Conservation (phyloP, 2,797 vertebrate species). For the Otus scops region DNA sequence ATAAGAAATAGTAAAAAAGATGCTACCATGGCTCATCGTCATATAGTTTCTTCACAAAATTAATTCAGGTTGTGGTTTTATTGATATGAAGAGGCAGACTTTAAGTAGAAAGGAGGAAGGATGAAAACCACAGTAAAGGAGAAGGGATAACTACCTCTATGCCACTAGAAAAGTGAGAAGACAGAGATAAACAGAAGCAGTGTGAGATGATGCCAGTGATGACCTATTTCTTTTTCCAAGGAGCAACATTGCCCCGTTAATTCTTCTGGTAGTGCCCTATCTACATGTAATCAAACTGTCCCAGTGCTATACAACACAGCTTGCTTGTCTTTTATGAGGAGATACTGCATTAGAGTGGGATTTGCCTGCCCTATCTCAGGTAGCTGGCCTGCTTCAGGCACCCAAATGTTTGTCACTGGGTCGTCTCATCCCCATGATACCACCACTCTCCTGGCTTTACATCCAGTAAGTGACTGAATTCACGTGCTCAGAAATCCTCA, state of each 20-base stretch:
- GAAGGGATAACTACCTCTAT: background rate
- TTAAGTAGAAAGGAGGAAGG: background rate
- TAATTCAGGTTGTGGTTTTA: background rate
- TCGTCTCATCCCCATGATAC: background rate
- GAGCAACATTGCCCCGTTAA: background rate
- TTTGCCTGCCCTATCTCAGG: background rate
- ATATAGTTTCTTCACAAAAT: background rate
- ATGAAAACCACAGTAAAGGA: conserved; percentile 13
- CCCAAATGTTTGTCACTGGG: background rate
- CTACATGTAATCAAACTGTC: background rate
- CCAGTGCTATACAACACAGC: background rate
- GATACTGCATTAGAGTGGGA: background rate
- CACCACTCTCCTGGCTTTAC: background rate
- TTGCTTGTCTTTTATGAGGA: background rate
- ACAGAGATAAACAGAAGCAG: background rate
- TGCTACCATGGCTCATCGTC: background rate
- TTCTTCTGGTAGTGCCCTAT: background rate
- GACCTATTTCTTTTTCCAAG: background rate
- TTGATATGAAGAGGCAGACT: background rate
- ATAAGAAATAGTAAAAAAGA: background rate
- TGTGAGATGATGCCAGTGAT: background rate
- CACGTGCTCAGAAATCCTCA: background rate
- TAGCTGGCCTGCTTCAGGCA: background rate
- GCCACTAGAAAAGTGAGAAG: background rate
- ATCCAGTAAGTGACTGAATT: background rate